phyloP scores from a whole-genome alignment of 2,113 vertebrate genomes.

The Peromyscus polionotus region DNA sequence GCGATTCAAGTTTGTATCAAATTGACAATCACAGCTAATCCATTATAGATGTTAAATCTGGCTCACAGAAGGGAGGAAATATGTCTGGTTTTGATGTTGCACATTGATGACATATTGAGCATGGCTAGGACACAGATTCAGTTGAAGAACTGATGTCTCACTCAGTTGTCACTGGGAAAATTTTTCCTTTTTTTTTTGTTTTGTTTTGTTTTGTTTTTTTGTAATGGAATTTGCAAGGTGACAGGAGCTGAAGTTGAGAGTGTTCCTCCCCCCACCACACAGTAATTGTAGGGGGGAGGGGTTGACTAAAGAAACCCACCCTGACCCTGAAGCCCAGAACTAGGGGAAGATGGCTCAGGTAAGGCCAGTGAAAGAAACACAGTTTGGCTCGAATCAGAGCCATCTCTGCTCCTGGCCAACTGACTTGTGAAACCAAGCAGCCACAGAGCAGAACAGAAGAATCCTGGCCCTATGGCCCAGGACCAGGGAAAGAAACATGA shows the following conservation, averaged over 20 bases:
- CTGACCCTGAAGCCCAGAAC: no score
- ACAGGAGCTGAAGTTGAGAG: background rate
- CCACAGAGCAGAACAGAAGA: no score
- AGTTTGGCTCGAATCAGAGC: no score
- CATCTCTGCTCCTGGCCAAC: no score
- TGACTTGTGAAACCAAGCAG: no score
- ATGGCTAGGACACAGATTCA: background rate
- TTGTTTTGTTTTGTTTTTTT: no score
- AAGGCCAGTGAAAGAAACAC: no score
- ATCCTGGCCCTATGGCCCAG: no score
- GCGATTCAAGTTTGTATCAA: background rate
- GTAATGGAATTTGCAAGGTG: background rate
- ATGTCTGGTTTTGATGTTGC: background rate
- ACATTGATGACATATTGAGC: background rate
- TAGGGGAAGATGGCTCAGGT: no score
- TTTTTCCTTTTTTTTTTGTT: background rate
- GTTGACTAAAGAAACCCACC: no score
- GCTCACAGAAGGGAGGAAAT: background rate
- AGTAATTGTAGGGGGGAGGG: no score
- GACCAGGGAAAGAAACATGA: no score
- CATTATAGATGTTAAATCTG: background rate
- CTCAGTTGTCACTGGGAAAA: background rate
- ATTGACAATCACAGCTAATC: background rate
- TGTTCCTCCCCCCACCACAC: background rate
- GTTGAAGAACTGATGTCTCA: background rate